Evolutionary conservation across 2,797 vertebrate genomes (phyloP), one percentile per base, ranked within the genome.

Genomic region (Smutsia temminckii): DNA sequence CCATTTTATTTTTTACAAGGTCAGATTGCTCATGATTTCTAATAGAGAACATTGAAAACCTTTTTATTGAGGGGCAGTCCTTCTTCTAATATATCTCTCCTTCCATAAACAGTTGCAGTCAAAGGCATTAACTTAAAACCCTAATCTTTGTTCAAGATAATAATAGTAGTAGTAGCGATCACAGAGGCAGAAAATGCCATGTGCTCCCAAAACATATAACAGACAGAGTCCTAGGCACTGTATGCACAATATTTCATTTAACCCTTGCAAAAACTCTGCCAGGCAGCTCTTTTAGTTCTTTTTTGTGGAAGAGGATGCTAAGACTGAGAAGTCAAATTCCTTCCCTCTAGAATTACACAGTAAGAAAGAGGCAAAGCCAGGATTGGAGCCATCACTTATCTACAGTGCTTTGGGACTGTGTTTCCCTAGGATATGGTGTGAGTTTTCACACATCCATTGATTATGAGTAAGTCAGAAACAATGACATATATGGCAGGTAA

Each of bases 1-100:
- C 61, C 87, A 42, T 96, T 95, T 97, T 91, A 5, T 93, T 96
- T 96, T 97, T 96, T 89, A 97, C 95, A 95, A 97, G 92, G 97
- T 98, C 94, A 81, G 93, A 96, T 84, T 92, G 91, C n/a, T 98
- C 97, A 95, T 96, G 96, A 94, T 91, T 94, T 57, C 83, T 96
- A 93, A 94, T 71, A 86, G 92, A 80, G 96, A 95, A 95, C 97
- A 88, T 9, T 34, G 91, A 92, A 94, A 94, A 80, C 49, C 75
- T 20, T 96, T 97, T 94, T 25, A 53, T 80, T 37, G 89, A 93
- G 83, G 75, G 85, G 42, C 64, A 23, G 8, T 91, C 53, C 69
- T 96, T 84, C 87, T 93, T 89, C 87, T 93, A 91, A 63, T 91
- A 12, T 63, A 94, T 96, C 83, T 94, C 69, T 85, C 85, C 90